A percentile compares a stretch with the other conserved stretches of the same genome.
Evolutionary conservation across 2,797 vertebrate genomes (phyloP).

Genomic region (Acropternis orthonyx): DNA sequence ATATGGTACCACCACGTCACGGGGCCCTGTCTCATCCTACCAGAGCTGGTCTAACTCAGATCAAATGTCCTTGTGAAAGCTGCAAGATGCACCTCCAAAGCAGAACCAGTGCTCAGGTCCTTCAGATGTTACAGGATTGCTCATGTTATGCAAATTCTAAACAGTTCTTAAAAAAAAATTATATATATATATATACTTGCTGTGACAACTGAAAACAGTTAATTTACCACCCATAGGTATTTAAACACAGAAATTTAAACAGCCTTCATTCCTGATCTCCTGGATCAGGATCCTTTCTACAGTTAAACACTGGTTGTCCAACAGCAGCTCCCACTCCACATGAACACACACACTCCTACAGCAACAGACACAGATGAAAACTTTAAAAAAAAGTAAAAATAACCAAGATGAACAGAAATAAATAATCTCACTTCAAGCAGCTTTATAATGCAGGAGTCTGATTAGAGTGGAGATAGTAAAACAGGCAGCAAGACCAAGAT

Average conservation of each 20-base stretch:
- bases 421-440: slow-evolving; percentile 26
- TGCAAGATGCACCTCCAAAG: slow-evolving; percentile 2
- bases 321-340: slow-evolving; percentile 17
- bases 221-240: background rate
- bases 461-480: slow-evolving; percentile 34
- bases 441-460: slow-evolving; percentile 56
- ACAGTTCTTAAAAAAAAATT: background rate
- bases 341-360: background rate
- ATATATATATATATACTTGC: background rate
- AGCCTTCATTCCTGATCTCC: background rate
- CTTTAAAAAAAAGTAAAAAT: background rate
- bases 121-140: background rate
- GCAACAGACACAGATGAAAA: slow-evolving; percentile 57
- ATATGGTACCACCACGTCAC: background rate
- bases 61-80: background rate
- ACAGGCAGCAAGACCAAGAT: slow-evolving; percentile 54
- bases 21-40: background rate
- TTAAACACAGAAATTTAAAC: background rate
- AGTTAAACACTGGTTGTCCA: background rate
- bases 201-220: background rate
- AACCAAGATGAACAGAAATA: slow-evolving; percentile 11
- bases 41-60: background rate
- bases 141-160: background rate
- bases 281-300: background rate
- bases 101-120: background rate